These are phyloP conservation scores for Drosophila asahinai DNA, from an alignment of 1,140 invertebrate genomes.

Conservation along the genomic window DNA sequence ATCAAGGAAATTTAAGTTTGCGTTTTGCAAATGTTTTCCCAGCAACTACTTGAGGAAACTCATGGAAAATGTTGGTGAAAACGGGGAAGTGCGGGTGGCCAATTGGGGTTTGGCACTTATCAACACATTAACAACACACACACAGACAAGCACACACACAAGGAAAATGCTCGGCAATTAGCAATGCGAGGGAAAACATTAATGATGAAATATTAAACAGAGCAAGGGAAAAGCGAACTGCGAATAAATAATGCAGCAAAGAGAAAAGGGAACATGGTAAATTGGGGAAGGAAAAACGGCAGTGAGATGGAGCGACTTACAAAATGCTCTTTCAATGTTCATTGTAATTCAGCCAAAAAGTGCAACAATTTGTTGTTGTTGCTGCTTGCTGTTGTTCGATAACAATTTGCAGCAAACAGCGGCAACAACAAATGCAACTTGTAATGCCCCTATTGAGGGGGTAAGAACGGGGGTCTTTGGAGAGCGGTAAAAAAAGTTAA, in stretches of 20 bases:
- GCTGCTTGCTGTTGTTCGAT: conserved; percentile 43
- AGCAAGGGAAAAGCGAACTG: conserved; percentile 16
- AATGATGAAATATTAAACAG: conserved; percentile 54
- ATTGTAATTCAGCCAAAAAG: conserved; percentile 49
- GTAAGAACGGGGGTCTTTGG: background rate
- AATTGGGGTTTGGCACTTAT: conserved; percentile 20
- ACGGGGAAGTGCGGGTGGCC: background rate
- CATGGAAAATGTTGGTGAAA: background rate
- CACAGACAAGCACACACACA: background rate
- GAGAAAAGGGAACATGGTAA: background rate
- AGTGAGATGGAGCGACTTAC: conserved; percentile 32
- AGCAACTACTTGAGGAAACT: conserved; percentile 4
- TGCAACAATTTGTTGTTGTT: conserved; percentile 35
- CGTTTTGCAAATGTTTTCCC: conserved; percentile 10
- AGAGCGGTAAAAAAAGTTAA: background rate
- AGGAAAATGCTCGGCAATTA: conserved; percentile 39
- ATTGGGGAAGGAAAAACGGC: background rate
- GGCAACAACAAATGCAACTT: conserved; percentile 51
- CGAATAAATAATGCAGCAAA: conserved; percentile 41
- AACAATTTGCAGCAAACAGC: conserved; percentile 41
- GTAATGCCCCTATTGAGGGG: conserved; percentile 37
- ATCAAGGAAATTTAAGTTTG: conserved; percentile 4
- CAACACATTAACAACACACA: conserved; percentile 43
- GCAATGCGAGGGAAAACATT: conserved; percentile 48
- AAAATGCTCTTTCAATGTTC: conserved; percentile 53